A percentile compares a stretch with the other conserved stretches of the same genome.
Conservation (phyloP, 2,888 invertebrate species). For the Ecliptopera silaceata region DNA sequence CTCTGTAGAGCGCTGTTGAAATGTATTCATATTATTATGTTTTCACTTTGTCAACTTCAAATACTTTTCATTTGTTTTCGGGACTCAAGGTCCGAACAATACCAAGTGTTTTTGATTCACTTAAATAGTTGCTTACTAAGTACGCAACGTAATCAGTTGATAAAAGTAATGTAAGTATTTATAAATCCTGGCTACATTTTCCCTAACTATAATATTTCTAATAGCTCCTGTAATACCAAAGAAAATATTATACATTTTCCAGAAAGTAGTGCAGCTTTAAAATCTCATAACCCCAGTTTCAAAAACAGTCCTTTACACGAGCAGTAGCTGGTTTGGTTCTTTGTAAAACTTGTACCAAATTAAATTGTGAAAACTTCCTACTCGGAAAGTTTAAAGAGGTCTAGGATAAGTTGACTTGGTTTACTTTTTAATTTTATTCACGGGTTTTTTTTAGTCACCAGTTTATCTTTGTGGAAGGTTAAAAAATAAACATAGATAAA, state of each 20-base stretch:
- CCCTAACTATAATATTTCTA: too few species aligned
- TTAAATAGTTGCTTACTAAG: too few species aligned
- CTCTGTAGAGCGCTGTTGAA: too few species aligned
- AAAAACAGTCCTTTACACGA: conserved; percentile 15
- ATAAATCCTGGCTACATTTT: too few species aligned
- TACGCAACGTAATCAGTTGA: too few species aligned
- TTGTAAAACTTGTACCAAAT: conserved; percentile 31
- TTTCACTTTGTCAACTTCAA: too few species aligned
- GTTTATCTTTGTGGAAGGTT: neutral
- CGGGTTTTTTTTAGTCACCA: conserved; percentile 13
- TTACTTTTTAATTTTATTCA: conserved; percentile 26
- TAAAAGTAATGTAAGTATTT: too few species aligned
- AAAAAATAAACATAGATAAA: too few species aligned
- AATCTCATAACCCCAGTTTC: conserved; percentile 31
- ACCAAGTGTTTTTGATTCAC: too few species aligned
- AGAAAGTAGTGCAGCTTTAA: conserved; percentile 21
- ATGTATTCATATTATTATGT: too few species aligned
- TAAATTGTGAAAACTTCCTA: conserved; percentile 30
- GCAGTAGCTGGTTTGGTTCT: conserved; percentile 22
- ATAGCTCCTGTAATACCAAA: neutral
- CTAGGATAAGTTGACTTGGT: conserved; percentile 15
- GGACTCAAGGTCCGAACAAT: too few species aligned
- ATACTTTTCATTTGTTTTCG: too few species aligned
- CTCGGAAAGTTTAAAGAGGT: conserved; percentile 20
- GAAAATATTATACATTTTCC: conserved; percentile 18